Evolutionary conservation across 2,797 vertebrate species (phyloP).

Genomic region (Alfaro cultratus): DNA sequence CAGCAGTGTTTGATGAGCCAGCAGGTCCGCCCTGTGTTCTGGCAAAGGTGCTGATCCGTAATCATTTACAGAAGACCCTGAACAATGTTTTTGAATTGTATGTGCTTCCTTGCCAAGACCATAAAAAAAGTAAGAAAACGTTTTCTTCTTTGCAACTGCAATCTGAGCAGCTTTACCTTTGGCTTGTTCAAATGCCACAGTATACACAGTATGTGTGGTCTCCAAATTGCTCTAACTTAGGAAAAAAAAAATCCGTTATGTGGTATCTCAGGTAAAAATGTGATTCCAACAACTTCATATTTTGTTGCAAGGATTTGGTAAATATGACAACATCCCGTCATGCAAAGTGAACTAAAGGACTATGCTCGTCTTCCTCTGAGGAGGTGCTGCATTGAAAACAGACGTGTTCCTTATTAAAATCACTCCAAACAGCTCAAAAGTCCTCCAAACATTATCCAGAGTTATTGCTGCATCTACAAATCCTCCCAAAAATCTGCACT

Average conservation of each 20-base stretch:
- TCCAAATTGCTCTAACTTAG: not conserved
- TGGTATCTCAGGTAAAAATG: not conserved
- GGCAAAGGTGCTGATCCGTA: slow-evolving; percentile 63
- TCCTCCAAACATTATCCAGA: not conserved
- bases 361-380: not conserved
- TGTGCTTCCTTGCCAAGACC: slow-evolving; percentile 12
- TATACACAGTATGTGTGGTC: too few relatives aligned
- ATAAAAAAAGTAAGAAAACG: not conserved
- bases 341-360: not conserved
- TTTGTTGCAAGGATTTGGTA: not conserved
- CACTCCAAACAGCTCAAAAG: not conserved
- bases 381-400: not conserved
- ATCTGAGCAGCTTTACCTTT: not conserved
- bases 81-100: slow-evolving; percentile 17
- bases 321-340: not conserved
- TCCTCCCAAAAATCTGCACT: not conserved
- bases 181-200: not conserved
- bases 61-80: slow-evolving; percentile 65
- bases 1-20: slow-evolving; percentile 66
- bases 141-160: not conserved
- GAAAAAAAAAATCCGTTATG: not conserved
- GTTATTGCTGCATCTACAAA: not conserved
- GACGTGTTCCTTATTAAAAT: not conserved
- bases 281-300: not conserved
- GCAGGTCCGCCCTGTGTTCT: slow-evolving; percentile 71